Evolutionary conservation across 2,113 vertebrate genomes (phyloP).

Genomic region (Brachirus orientalis): DNA sequence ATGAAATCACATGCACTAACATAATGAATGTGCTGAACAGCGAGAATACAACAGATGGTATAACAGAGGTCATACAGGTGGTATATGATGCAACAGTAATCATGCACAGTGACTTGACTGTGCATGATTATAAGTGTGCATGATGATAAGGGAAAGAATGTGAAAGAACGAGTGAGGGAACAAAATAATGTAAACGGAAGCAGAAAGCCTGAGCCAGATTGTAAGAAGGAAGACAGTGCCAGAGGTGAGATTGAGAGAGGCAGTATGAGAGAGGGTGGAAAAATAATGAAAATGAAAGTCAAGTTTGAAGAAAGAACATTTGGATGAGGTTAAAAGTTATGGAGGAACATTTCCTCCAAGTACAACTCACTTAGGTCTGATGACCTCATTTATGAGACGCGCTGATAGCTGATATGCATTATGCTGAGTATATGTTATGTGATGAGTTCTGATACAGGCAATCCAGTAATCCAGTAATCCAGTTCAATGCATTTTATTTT

Average conservation of each 20-base stretch:
- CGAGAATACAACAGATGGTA: neutral
- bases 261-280: neutral
- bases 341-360: neutral
- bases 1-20: neutral
- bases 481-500: constrained; percentile 13
- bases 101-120: too few species aligned
- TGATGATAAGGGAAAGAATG: neutral
- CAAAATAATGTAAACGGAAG: neutral
- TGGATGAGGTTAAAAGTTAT: neutral
- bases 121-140: neutral
- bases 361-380: neutral
- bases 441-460: neutral
- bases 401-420: too few species aligned
- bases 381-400: constrained; percentile 23
- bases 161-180: too few species aligned
- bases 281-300: neutral
- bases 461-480: neutral
- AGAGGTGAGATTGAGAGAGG: neutral
- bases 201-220: too few species aligned
- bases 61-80: neutral
- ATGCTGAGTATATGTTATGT: too few species aligned
- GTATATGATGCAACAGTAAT: neutral
- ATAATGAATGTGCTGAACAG: neutral
- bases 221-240: neutral
- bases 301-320: neutral